A percentile compares a stretch with the other conserved stretches of the same genome.
Evolutionary conservation across 2,888 invertebrate species (phyloP).

Genomic region (Oeneis ivallda): DNA sequence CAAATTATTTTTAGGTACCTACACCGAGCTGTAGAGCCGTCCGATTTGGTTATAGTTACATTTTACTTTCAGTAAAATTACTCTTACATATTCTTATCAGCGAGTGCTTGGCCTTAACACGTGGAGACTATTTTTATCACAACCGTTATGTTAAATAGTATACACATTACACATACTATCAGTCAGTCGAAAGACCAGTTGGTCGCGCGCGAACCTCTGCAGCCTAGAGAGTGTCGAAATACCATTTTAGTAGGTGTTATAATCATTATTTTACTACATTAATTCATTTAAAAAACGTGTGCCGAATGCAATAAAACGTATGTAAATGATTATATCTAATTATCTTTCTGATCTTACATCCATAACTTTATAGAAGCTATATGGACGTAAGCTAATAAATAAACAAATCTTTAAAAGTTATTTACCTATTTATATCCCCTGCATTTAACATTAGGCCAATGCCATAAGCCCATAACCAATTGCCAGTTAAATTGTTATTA

Average conservation of each 20-base stretch:
- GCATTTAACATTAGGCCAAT: no score
- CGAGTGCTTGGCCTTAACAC: constrained; percentile 44
- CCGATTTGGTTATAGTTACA: no score
- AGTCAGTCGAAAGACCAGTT: constrained; percentile 40
- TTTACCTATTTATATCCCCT: no score
- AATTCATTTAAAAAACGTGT: background rate
- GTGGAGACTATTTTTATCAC: constrained; percentile 62
- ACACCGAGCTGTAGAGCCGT: no score
- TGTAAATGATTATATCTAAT: constrained; percentile 10
- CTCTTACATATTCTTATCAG: background rate
- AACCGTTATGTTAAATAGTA: constrained; percentile 52
- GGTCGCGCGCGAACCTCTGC: constrained; percentile 42
- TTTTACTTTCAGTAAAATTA: no score
- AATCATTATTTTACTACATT: background rate
- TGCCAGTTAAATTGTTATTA: no score
- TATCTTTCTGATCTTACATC: background rate
- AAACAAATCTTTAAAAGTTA: no score
- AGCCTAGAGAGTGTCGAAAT: constrained; percentile 21
- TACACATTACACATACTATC: constrained; percentile 27
- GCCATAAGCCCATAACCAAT: no score
- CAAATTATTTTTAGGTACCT: no score
- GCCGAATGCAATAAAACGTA: constrained; percentile 19
- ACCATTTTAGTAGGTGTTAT: background rate
- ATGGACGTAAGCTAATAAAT: no score
- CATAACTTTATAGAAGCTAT: background rate